Conservation (phyloP, 2,797 vertebrate species). For the Gouania willdenowi region DNA sequence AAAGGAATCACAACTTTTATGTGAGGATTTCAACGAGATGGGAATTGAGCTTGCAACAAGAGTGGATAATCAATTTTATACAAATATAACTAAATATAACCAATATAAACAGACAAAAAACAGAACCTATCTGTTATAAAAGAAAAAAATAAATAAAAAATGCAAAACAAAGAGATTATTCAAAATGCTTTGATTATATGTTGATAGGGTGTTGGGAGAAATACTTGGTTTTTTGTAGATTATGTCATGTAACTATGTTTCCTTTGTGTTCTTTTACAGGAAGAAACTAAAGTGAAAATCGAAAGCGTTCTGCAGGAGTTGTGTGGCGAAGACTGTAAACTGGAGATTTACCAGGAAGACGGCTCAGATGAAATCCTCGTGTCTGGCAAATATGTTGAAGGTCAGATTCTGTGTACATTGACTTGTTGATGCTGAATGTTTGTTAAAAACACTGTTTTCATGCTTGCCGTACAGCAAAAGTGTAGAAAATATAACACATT, state of each 20-base stretch:
- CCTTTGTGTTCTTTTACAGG: no score
- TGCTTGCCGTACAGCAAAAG: no score
- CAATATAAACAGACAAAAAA: slow-evolving; percentile 1
- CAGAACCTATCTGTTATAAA: no score
- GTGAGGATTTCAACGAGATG: slow-evolving; percentile 6
- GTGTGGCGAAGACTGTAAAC: slow-evolving; percentile 68
- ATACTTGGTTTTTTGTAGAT: no score
- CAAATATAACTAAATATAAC: slow-evolving; percentile 20
- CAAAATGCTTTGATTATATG: no score
- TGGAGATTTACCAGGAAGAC: slow-evolving; percentile 73
- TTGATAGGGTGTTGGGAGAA: no score
- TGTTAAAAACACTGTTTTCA: no score
- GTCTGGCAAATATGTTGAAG: slow-evolving; percentile 74
- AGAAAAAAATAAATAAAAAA: no score
- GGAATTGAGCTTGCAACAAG: slow-evolving; percentile 9
- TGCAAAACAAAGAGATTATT: background rate
- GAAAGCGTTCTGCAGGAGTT: slow-evolving; percentile 60
- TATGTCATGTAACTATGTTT: no score
- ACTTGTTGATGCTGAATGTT: no score
- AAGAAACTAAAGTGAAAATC: slow-evolving; percentile 60
- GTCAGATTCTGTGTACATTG: slow-evolving; percentile 25
- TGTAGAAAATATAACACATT: no score
- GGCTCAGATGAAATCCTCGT: slow-evolving; percentile 61
- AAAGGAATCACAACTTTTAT: slow-evolving; percentile 2
- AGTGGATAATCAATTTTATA: slow-evolving; percentile 15